Base-by-base conservation (phyloP, 2,888 invertebrate species). In the Drosophila acutilabella region DNA sequence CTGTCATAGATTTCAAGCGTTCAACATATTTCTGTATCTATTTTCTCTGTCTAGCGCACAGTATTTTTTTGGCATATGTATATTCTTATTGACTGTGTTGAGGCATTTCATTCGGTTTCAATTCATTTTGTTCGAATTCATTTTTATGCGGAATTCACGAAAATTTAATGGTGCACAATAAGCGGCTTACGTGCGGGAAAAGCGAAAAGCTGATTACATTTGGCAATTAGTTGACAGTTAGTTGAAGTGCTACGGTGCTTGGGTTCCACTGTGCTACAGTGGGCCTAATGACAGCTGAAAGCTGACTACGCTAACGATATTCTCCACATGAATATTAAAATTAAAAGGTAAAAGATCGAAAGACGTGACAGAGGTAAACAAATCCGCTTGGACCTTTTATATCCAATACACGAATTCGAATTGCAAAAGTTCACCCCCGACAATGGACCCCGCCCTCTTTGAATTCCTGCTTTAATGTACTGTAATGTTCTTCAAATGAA, bases 181-280 rank as follows among this genome's bases (percentile, higher is more conserved):
- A 84, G 83, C 84, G 70, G 86, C 86, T 84, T 84, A 84, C 64
- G 78, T 71, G 80, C 50, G 70, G 59, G 65, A 68, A 84, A 84
- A 36, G 36, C 36, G 36, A 36, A 36, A 36, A 84, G 84, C 84
- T 86, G 86, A 88, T 84, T 88, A 88, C 74, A 78, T 81, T 84
- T 86, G 76, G 78, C 86, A 88, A 84, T 84, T 84, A 84, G 88
- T 84, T 80, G 82, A 69, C 85, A 82, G 80, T 69, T 72, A 64
- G 68, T 58, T 58, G 56, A 67, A 73, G 68, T 68, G 61, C 50
- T 48, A 23, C 40, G 50, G 40, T 30, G 42, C 40, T 48, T 51
- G 18, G 18, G n/a, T 7, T 36, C 18, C 18, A 16, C 18, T 45
- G 33, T 5, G 20, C 16, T 18, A 26, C 18, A 6, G 42, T 26